A percentile compares a stretch with the other conserved stretches of the same genome.
phyloP scores from a whole-genome alignment of 2,888 invertebrate species.

The Barypeithes pellucidus region DNA sequence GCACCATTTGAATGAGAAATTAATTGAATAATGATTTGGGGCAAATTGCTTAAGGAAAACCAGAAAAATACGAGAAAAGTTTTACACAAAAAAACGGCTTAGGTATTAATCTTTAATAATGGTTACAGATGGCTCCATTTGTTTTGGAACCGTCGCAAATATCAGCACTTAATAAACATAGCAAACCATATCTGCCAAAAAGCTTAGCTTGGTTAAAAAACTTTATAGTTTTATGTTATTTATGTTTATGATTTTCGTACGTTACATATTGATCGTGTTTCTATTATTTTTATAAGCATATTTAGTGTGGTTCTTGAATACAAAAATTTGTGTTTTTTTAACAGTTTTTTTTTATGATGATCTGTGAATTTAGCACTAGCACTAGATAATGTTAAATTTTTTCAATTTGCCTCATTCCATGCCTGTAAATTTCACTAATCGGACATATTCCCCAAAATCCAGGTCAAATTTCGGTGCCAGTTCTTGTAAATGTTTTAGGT shows the following conservation, averaged over 20 bases:
- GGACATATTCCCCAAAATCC: too few relatives aligned
- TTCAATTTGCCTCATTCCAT: too few relatives aligned
- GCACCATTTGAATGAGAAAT: constrained; percentile 19
- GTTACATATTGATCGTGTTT: background rate
- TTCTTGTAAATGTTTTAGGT: too few relatives aligned
- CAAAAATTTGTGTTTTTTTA: too few relatives aligned
- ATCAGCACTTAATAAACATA: constrained; percentile 37
- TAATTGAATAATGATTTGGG: constrained; percentile 32
- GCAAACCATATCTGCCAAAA: constrained; percentile 38
- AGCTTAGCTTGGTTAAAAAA: constrained; percentile 13
- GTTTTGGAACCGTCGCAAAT: constrained; percentile 32
- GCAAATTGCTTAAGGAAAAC: constrained; percentile 29
- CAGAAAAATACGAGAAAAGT: constrained; percentile 23
- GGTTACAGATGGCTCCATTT: constrained; percentile 48
- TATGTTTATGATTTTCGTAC: constrained; percentile 8
- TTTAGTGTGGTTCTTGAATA: too few relatives aligned
- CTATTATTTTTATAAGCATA: too few relatives aligned
- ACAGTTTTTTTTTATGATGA: too few relatives aligned
- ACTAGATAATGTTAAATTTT: too few relatives aligned
- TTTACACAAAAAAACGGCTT: constrained; percentile 32
- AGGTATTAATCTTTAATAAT: constrained; percentile 49
- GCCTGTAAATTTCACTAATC: too few relatives aligned
- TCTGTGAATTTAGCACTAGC: too few relatives aligned
- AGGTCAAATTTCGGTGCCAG: too few relatives aligned
- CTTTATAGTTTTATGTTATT: constrained; percentile 7